These are phyloP conservation scores for Ostrea denselamellosa DNA, from an alignment of 1,140 invertebrate species.

Conservation along the genomic window DNA sequence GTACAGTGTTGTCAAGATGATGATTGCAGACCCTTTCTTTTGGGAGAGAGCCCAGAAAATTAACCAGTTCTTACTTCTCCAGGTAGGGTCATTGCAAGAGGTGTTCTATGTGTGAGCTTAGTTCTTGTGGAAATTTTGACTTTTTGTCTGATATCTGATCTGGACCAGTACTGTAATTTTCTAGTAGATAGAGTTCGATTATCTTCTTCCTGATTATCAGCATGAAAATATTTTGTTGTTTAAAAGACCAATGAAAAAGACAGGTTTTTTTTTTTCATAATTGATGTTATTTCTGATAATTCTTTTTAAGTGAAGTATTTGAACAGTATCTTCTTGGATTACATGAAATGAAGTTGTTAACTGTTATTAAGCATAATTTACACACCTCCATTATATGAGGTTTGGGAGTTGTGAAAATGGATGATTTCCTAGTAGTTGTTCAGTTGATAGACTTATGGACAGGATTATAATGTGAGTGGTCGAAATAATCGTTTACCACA, in stretches of 20 bases:
- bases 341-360: slow-evolving; percentile 2
- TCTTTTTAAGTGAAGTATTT: background rate
- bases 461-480: slow-evolving; percentile 19
- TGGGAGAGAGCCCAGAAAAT: slow-evolving; percentile 18
- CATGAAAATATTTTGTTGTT: background rate
- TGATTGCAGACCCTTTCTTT: slow-evolving; percentile 17
- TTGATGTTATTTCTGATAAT: background rate
- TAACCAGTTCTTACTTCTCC: slow-evolving; percentile 8
- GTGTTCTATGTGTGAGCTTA: background rate
- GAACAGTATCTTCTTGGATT: background rate
- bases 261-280: background rate
- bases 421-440: slow-evolving; percentile 3
- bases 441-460: slow-evolving; percentile 18
- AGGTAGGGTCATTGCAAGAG: background rate
- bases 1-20: background rate
- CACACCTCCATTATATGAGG: background rate
- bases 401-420: slow-evolving; percentile 18
- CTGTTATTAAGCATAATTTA: slow-evolving; percentile 15
- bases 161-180: background rate
- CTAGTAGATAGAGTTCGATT: background rate
- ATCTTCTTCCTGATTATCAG: background rate
- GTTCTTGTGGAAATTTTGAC: too few species aligned
- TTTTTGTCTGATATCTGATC: background rate
- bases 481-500: background rate
- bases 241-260: background rate